Evolutionary conservation across 2,797 vertebrate genomes (phyloP), one percentile per base, ranked within the genome.

Genomic region (Acropternis orthonyx): DNA sequence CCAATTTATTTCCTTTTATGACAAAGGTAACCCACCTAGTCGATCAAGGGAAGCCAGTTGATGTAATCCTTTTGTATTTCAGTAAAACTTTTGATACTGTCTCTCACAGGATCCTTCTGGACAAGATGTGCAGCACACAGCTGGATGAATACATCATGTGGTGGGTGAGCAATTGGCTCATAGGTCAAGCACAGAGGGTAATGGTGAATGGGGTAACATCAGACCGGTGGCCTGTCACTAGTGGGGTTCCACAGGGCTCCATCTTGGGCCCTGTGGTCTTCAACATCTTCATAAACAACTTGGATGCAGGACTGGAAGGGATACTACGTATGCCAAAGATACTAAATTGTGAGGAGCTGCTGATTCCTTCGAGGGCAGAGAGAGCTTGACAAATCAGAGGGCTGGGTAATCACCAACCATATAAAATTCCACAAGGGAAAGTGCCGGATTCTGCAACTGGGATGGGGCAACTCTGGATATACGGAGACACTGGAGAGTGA

Each of bases 391-490:
- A 5, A 63, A 49, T 24, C 9, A 36, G 32, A 69, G 49, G 6
- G 5, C 23, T 44, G 36, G 28, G 36, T 16, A 69, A n/a, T n/a
- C 4, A n/a, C 32, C 49, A 63, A 24, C 7, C 32, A 56, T 2
- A 4, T 22, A 20, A 43, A 30, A 9, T 28, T 56, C 16, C 56
- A 3, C 0, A 18, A 9, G 36, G 16, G 5, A 6, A 56, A 49
- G 27, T 30, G 16, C 13, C 0, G 0, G 10, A 49, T 56, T 75
- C 41, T 62, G 41, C 4, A 18, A 2, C 41, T 9, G 56, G 27
- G 12, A 55, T 26, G 11, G 55, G 41, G 3, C 41, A 62, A 7
- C 10, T 12, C 32, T 23, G 10, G 19, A 5, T 43, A 14, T 28
- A 28, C 0, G 0, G 23, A 43, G 32, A 82, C 48, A 23, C 10